Base-by-base conservation (phyloP, 2,888 invertebrate genomes). In the Pherbina coryleti region DNA sequence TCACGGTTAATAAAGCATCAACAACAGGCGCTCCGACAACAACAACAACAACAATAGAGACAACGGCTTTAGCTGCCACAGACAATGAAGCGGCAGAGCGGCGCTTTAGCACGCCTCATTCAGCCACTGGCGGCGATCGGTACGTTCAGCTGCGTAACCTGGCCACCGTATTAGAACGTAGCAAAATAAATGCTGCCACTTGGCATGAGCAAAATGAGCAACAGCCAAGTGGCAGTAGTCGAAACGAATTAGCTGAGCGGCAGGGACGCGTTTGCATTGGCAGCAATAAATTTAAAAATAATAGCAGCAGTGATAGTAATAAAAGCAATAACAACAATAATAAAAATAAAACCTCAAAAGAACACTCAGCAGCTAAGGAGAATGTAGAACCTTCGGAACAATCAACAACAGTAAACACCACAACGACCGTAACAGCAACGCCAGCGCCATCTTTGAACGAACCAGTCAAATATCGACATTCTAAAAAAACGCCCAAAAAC, bases 191-290 rank as follows among this genome's bases (percentile, higher is more conserved):
- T 51, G 55, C 55, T 51, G 11, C 51, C 53, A 75, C 55, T 19
- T 69, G 69, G 57, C 37, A 55, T 67, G 55, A 25, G 31, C 67
- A 14, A 14, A 53, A 22, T n/a, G 34, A 64, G 31, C 70, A 70
- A 70, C 37, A 31, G 51, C 25, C 62, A 31, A 64, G 73, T 73
- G 34, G 28, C 55, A 64, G 44, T 22, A 87, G 86, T 87, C 84
- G 82, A 85, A 87, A 85, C 86, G 87, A 86, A 85, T 83, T 84
- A 84, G 83, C 84, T 78, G 82, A 81, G 75, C 80, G 81, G 82
- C 82, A 81, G 83, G 84, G 84, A 82, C 84, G 84, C 80, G 84
- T 82, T 25, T 77, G 79, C 81, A 81, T 53, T n/a, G 67, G 44
- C 51, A 19, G 25, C 7, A 19, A 60, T 28, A 17, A 28, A 75